phyloP scores from a whole-genome alignment of 92 coral and sea anemone species.

The Hydrozoanthus gracilis region DNA sequence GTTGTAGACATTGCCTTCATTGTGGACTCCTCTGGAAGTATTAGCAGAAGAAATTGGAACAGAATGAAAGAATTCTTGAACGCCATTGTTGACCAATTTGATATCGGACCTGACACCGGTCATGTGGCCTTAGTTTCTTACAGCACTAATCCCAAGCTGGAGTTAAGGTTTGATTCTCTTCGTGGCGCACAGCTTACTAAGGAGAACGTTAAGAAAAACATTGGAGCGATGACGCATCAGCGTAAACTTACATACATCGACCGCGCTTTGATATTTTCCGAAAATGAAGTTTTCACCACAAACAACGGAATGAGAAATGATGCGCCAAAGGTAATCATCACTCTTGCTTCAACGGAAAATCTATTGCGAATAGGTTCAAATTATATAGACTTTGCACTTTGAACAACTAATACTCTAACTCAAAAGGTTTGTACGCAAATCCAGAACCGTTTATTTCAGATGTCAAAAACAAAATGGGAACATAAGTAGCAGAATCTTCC shows the following conservation, averaged over 20 bases:
- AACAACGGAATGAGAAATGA: not conserved
- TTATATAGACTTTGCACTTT: too few relatives aligned
- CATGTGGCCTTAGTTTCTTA: constrained; percentile 35
- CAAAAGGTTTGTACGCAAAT: too few relatives aligned
- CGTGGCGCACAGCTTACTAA: constrained; percentile 26
- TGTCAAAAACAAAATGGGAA: too few relatives aligned
- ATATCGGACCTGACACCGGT: constrained; percentile 32
- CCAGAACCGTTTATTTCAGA: too few relatives aligned
- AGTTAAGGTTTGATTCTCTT: constrained; percentile 1
- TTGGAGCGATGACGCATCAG: not conserved
- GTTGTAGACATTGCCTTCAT: constrained; percentile 6
- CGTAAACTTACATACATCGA: not conserved
- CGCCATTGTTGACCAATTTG: not conserved
- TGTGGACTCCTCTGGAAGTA: constrained; percentile 36
- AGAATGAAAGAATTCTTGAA: constrained; percentile 36
- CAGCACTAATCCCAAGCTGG: constrained; percentile 11
- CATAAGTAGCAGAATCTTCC: too few relatives aligned
- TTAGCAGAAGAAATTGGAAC: constrained; percentile 1
- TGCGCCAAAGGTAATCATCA: not conserved
- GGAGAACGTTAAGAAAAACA: not conserved
- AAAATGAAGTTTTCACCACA: not conserved
- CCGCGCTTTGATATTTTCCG: not conserved
- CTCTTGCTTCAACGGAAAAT: too few relatives aligned
- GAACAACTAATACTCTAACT: too few relatives aligned
- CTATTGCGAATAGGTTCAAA: too few relatives aligned